Percentiles rank a stretch among this genome's conserved stretches.
phyloP scores from a whole-genome alignment of 1,140 invertebrate genomes.

The Ruditapes philippinarum region DNA sequence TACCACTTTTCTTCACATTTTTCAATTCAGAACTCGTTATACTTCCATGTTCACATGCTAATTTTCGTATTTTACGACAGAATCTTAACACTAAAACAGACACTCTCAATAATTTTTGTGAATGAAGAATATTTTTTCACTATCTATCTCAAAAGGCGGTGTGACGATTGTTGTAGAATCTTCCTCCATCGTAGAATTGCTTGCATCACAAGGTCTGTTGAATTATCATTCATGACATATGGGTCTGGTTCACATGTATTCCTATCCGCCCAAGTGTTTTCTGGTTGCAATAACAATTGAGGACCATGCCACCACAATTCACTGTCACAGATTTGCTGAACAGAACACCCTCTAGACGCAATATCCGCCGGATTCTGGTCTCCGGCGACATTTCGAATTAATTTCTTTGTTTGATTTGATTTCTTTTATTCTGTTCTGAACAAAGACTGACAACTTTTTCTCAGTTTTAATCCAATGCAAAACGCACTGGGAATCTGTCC shows the following conservation, averaged over 20 bases:
- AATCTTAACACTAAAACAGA: not conserved
- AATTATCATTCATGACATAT: not conserved
- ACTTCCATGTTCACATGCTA: not conserved
- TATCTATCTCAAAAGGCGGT: too few species aligned
- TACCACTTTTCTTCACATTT: not conserved
- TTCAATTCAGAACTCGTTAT: not conserved
- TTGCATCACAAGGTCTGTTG: not conserved
- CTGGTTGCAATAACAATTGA: not conserved
- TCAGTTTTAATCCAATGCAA: not conserved
- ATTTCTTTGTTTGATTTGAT: not conserved
- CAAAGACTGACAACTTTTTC: conserved; percentile 16
- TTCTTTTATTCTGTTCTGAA: not conserved
- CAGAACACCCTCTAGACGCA: not conserved
- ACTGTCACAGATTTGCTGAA: too few species aligned
- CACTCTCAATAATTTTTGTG: not conserved
- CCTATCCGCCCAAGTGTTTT: not conserved
- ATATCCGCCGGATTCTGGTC: conserved; percentile 26
- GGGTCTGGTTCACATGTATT: not conserved
- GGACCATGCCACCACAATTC: conserved; percentile 12
- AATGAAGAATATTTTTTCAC: not conserved
- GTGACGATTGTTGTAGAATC: too few species aligned
- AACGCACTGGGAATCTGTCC: conserved; percentile 23
- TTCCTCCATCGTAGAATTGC: too few species aligned
- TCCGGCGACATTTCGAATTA: not conserved
- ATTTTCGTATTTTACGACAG: not conserved